Evolutionary conservation across 2,113 vertebrate genomes (phyloP).

Genomic region (Pyrgilauda ruficollis): DNA sequence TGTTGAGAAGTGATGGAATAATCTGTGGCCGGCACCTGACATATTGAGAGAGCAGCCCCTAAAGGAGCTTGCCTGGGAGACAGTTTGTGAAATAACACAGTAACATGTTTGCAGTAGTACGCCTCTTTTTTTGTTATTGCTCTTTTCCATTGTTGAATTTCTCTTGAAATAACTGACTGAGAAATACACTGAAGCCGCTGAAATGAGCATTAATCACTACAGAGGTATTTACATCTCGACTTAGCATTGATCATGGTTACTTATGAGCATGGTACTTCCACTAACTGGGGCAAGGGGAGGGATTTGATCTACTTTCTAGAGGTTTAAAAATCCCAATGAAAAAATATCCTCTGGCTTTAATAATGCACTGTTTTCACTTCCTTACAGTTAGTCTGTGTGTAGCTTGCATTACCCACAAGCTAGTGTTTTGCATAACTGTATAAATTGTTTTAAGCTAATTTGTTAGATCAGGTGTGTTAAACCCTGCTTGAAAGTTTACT

Average conservation of each 20-base stretch:
- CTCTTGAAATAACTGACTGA: slow-evolving; percentile 25
- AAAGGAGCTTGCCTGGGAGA: slow-evolving; percentile 63
- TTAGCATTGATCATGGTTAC: background rate
- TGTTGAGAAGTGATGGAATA: slow-evolving; percentile 66
- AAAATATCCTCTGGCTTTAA: background rate
- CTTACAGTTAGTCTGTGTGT: background rate
- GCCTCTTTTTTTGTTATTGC: slow-evolving; percentile 44
- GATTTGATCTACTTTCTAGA: background rate
- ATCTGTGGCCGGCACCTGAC: slow-evolving; percentile 60
- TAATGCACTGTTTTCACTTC: background rate
- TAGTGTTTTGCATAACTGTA: background rate
- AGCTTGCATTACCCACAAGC: background rate
- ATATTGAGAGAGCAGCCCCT: slow-evolving; percentile 62
- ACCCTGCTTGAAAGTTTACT: background rate
- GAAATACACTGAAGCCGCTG: background rate
- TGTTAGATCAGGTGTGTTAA: background rate
- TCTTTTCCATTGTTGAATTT: slow-evolving; percentile 11
- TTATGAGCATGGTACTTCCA: background rate
- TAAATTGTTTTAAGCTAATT: background rate
- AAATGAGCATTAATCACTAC: background rate
- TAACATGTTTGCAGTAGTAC: slow-evolving; percentile 67
- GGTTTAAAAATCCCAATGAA: background rate
- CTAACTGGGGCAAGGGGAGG: background rate
- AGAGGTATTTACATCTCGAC: background rate
- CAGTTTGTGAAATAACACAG: slow-evolving; percentile 68